Percentiles rank a stretch among this genome's conserved stretches.
Conservation (phyloP, 1,140 invertebrate species). For the Platorchestia sp. region DNA sequence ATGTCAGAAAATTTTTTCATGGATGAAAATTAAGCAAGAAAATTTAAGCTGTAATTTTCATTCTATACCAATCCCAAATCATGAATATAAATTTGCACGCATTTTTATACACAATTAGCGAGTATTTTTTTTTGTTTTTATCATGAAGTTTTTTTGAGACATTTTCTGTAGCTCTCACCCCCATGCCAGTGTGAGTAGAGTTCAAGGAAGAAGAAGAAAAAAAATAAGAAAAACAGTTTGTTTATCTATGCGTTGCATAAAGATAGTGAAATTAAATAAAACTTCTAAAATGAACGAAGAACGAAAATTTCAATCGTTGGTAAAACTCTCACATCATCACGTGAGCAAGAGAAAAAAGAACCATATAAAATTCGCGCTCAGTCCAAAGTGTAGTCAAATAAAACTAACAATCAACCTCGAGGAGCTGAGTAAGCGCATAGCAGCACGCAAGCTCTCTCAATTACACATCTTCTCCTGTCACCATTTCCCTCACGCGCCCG, state of each 20-base stretch:
- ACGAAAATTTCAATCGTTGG: neutral
- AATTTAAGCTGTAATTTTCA: neutral
- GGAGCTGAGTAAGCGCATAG: neutral
- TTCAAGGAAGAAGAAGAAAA: no score
- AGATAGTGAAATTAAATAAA: no score
- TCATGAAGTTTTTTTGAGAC: neutral
- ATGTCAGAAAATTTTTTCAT: neutral
- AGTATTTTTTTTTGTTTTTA: no score
- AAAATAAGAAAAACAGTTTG: no score
- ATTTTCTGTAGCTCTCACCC: no score
- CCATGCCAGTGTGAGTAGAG: no score
- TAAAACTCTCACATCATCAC: neutral
- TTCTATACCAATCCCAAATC: neutral
- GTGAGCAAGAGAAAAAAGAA: neutral
- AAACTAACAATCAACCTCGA: neutral
- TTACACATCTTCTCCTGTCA: neutral
- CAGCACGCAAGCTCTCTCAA: neutral
- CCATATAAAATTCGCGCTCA: neutral
- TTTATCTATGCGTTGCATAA: no score
- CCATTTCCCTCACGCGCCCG: neutral
- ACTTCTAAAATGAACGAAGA: no score
- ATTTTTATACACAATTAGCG: no score
- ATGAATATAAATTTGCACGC: no score
- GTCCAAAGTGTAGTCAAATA: neutral
- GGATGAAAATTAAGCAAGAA: neutral